These are phyloP conservation scores for Acipenser transmontanus DNA, from an alignment of 2,797 vertebrate species.

Conservation along the genomic window DNA sequence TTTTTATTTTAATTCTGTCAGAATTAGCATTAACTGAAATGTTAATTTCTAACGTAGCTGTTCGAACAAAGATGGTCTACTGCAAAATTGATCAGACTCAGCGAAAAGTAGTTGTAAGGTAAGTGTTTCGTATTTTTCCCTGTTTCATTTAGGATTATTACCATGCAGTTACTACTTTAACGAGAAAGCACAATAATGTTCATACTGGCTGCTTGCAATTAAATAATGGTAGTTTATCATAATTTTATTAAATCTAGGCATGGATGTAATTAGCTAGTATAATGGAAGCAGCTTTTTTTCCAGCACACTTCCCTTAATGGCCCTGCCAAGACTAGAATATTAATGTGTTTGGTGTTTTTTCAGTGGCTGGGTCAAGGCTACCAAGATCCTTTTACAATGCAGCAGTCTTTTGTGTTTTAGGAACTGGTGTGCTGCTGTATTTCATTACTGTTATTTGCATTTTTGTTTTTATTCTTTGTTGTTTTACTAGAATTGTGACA, in stretches of 20 bases:
- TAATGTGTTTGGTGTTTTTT: constrained; percentile 56
- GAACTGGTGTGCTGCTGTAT: not conserved
- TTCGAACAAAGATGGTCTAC: constrained; percentile 97
- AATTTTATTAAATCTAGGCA: constrained; percentile 73
- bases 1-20: not conserved
- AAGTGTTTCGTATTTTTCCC: constrained; percentile 49
- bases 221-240: constrained; percentile 73
- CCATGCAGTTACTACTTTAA: constrained; percentile 42
- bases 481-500: not conserved
- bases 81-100: constrained; percentile 99
- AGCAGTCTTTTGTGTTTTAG: constrained; percentile 9
- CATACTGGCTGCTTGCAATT: constrained; percentile 54
- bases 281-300: constrained; percentile 78
- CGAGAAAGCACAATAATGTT: constrained; percentile 48
- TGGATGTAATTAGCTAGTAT: constrained; percentile 75
- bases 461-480: not conserved
- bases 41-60: constrained; percentile 54
- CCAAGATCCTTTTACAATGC: constrained; percentile 23
- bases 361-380: constrained; percentile 44
- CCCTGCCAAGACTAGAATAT: constrained; percentile 64
- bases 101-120: constrained; percentile 94
- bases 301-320: constrained; percentile 80
- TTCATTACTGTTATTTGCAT: not conserved
- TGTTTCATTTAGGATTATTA: constrained; percentile 38
- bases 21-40: constrained; percentile 3